These are phyloP conservation scores for Catamblyrhynchus diadema DNA, from an alignment of 2,797 vertebrate species.

Conservation along the genomic window DNA sequence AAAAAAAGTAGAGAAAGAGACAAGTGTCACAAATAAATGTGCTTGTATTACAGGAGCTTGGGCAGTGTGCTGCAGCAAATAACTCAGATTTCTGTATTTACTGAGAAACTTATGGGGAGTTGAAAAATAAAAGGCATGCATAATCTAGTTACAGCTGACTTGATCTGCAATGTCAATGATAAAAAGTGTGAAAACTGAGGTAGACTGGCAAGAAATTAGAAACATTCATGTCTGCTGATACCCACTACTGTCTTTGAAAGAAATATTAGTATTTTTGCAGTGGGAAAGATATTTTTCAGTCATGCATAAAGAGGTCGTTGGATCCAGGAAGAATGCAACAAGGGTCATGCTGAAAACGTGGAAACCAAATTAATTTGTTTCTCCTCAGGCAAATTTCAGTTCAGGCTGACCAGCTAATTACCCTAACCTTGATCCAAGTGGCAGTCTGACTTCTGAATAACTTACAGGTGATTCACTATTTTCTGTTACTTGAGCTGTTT, in stretches of 20 bases:
- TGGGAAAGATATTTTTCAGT: conserved; percentile 27
- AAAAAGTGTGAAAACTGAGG: conserved; percentile 6
- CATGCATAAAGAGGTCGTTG: neutral
- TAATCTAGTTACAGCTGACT: conserved; percentile 50
- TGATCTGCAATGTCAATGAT: conserved; percentile 1
- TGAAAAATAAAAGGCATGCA: conserved; percentile 44
- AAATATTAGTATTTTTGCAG: conserved; percentile 31
- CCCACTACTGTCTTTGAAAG: conserved; percentile 25
- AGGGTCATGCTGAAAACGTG: conserved; percentile 38
- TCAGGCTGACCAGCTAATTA: conserved; percentile 69
- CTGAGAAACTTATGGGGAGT: conserved; percentile 47
- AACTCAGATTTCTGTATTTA: conserved; percentile 43
- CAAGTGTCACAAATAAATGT: neutral
- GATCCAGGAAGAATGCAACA: conserved; percentile 37
- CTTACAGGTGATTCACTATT: conserved; percentile 68
- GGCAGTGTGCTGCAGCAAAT: neutral
- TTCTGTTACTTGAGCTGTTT: conserved; percentile 47
- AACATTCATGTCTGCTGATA: conserved; percentile 11
- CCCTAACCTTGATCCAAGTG: conserved; percentile 59
- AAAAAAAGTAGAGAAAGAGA: neutral
- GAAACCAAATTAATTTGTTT: conserved; percentile 71
- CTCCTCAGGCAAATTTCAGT: conserved; percentile 68
- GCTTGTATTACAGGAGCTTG: neutral
- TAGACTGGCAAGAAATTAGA: conserved; percentile 46
- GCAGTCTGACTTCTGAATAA: conserved; percentile 64